phyloP scores from a whole-genome alignment of 2,888 invertebrate species.

The Dryobotodes eremita region DNA sequence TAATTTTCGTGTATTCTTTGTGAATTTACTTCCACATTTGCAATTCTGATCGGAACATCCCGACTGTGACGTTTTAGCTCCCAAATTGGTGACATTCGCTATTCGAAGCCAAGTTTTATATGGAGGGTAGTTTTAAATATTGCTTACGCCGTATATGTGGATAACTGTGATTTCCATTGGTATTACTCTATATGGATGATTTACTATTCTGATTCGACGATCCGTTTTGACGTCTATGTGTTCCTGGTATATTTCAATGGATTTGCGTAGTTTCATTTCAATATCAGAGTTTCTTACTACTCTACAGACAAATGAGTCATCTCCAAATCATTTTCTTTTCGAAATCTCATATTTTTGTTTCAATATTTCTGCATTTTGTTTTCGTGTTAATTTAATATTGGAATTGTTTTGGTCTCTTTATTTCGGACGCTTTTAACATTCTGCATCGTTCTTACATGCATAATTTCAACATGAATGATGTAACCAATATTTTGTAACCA shows the following conservation, averaged over 20 bases:
- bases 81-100: slow-evolving; percentile 69
- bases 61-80: slow-evolving; percentile 67
- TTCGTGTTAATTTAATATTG: too few species aligned
- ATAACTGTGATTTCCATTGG: slow-evolving; percentile 60
- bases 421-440: too few species aligned
- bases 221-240: slow-evolving; percentile 46
- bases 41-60: slow-evolving; percentile 80
- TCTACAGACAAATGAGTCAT: neutral
- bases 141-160: slow-evolving; percentile 61
- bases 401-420: too few species aligned
- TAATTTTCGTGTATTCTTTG: slow-evolving; percentile 86
- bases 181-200: slow-evolving; percentile 58
- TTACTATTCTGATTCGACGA: slow-evolving; percentile 56
- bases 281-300: slow-evolving; percentile 19
- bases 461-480: too few species aligned
- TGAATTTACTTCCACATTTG: slow-evolving; percentile 83
- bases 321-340: neutral
- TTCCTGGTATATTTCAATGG: slow-evolving; percentile 25
- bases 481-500: too few species aligned
- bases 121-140: slow-evolving; percentile 67
- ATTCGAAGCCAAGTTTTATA: slow-evolving; percentile 67
- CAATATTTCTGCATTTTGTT: neutral
- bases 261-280: slow-evolving; percentile 25
- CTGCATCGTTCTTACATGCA: too few species aligned
- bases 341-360: neutral